Evolutionary conservation across 2,113 vertebrate species (phyloP).

Genomic region (Eublepharis macularius): DNA sequence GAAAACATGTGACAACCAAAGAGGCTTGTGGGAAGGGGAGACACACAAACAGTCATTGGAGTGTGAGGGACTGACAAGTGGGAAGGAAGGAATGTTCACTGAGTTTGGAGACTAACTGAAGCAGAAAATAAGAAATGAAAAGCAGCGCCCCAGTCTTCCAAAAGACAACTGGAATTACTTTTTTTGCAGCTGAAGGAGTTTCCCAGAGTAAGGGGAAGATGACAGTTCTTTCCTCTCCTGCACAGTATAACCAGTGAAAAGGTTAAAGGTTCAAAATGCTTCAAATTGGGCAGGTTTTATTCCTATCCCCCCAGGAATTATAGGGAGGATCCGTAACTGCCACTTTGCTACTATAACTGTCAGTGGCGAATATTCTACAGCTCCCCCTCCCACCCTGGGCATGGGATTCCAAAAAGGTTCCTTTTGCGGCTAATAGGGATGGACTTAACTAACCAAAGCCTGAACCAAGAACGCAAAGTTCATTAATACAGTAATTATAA

Average conservation of each 20-base stretch:
- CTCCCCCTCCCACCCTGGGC: not conserved
- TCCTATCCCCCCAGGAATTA: not conserved
- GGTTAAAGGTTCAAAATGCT: not conserved
- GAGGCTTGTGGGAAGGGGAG: not conserved
- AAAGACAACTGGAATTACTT: not conserved
- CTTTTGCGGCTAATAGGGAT: not conserved
- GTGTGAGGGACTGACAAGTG: not conserved
- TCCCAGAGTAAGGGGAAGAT: no score
- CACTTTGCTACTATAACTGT: not conserved
- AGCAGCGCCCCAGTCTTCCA: not conserved
- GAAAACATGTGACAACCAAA: no score
- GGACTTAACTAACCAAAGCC: no score
- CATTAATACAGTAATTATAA: no score
- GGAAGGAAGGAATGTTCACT: not conserved
- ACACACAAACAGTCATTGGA: not conserved
- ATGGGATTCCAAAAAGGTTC: not conserved
- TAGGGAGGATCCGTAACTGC: not conserved
- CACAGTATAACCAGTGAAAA: no score
- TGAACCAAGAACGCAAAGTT: no score
- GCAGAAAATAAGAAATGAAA: not conserved
- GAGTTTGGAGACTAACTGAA: not conserved
- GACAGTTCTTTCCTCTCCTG: no score
- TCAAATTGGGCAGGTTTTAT: not conserved
- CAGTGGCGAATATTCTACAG: not conserved
- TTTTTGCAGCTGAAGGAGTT: not conserved